Evolutionary conservation across 2,113 vertebrate genomes (phyloP), one percentile per base, ranked within the genome.

Genomic region (Cervus canadensis): DNA sequence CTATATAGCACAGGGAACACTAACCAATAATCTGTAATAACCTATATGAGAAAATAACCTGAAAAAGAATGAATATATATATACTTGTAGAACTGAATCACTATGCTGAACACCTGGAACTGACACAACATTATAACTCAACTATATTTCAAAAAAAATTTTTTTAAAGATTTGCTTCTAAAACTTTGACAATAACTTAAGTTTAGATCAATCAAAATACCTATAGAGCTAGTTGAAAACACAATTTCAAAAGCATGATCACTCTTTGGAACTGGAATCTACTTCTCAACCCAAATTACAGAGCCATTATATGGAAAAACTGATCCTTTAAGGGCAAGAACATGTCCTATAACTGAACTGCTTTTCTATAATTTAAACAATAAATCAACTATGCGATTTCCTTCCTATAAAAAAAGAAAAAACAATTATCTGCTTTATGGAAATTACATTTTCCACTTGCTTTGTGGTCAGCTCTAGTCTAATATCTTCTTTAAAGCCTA

Each of bases 281-380:
- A 81, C 89, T 98, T 84, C 88, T 85, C 89, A 74, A 93, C 87
- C 54, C 92, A 87, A 95, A 97, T 97, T 98, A 96, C 90, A 90
- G 33, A 95, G 56, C 59, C 26, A 96, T 97, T 97, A 86, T 81
- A 33, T 84, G 86, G 54, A 95, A 95, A 97, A 33, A 0, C 50
- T 93, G 48, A 26, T 36, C 0, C 50, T 94, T 79, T 96, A 93
- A 96, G 97, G 97, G 91, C 92, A 84, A 97, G 76, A 89, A 86
- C 48, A 21, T 71, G 8, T 79, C 26, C 85, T 91, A 19, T 94
- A 97, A 96, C 36, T 76, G 54, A 95, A 95, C 96, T 91, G 64
- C 95, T 97, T 97, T 97, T 97, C 91, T 0, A 0, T 97, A 97
- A 98, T 96, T 98, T 95, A 95, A 98, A 96, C 87, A 48, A 90